Evolutionary conservation across 2,888 invertebrate species (phyloP).

Genomic region (Alsophila aescularia): DNA sequence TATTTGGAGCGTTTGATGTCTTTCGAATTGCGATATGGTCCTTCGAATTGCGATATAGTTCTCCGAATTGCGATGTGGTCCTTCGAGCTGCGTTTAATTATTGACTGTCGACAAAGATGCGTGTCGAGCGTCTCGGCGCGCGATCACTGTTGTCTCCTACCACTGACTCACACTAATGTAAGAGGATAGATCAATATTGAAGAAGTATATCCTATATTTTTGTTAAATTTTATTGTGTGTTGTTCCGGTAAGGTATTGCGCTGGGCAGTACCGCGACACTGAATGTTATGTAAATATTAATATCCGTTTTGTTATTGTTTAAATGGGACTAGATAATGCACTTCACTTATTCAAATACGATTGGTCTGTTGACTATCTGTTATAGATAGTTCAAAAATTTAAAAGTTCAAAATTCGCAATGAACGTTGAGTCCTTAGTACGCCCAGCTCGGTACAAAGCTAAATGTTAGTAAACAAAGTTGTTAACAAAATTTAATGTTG

Average conservation of each 20-base stretch:
- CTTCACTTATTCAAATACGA: constrained; percentile 27
- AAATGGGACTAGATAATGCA: constrained; percentile 25
- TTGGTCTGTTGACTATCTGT: constrained; percentile 11
- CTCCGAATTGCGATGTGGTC: constrained; percentile 8
- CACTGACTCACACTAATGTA: constrained; percentile 67
- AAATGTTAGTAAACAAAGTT: constrained; percentile 72
- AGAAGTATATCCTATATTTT: constrained; percentile 80
- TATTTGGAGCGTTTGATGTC: constrained; percentile 34
- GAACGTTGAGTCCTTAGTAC: constrained; percentile 35
- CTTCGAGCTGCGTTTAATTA: constrained; percentile 20
- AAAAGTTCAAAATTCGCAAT: constrained; percentile 6
- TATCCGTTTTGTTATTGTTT: constrained; percentile 34
- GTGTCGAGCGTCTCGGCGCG: constrained; percentile 46
- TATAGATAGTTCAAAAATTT: constrained; percentile 5
- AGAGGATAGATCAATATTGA: constrained; percentile 77
- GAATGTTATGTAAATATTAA: constrained; percentile 41
- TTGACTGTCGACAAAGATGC: constrained; percentile 24
- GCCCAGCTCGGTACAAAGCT: constrained; percentile 60
- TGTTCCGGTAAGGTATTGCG: constrained; percentile 70
- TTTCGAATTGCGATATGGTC: neutral
- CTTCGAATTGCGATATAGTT: constrained; percentile 5
- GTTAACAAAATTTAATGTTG: constrained; percentile 76
- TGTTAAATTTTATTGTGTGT: constrained; percentile 81
- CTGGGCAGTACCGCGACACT: constrained; percentile 64
- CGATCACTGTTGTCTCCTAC: constrained; percentile 78